Evolutionary conservation across 2,797 vertebrate genomes (phyloP), one percentile per base, ranked within the genome.

Genomic region (Hephaestus fuliginosus): DNA sequence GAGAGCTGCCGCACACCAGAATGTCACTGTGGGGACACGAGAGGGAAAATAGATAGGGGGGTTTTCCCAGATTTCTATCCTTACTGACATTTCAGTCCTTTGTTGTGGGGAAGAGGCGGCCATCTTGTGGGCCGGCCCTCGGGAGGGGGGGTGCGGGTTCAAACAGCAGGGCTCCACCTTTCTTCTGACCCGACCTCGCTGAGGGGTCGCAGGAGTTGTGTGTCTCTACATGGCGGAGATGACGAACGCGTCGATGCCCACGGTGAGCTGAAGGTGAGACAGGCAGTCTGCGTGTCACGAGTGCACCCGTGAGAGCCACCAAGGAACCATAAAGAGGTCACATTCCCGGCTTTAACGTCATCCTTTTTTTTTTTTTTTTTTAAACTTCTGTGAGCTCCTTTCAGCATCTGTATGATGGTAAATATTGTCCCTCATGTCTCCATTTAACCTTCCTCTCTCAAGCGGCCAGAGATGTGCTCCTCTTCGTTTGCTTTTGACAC

Each of bases 351-450:
- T 86, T 83, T 88, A 80, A 76, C 53, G 67, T 90, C 85, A 78
- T 55, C 70, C 39, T 12, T 33, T 70, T 43, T 74, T 48, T 65
- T 25, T 70, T 67, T 43, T 36, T 36, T 39, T 39, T 39, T 39
- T 39, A 39, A 30, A 65, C 58, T 53, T 36, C 51, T 30, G 44
- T 76, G 49, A 78, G 76, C 52, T 76, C 83, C 75, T 86, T 86
- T 78, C 75, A 79, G 81, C 68, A 63, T 77, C 69, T 46, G 67
- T 39, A 69, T 76, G 83, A 92, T 44, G 36, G 92, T 91, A 92
- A 94, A 95, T 93, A 94, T 94, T 93, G 90, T 92, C 83, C 70
- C 84, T 88, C 11, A 7, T 8, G 51, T 89, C 91, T 90, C 80
- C 2, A 57, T 91, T 92, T 85, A 76, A 80, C 69, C 70, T 64